Conservation (phyloP, 2,797 vertebrate genomes). For the Buceros bicornis region DNA sequence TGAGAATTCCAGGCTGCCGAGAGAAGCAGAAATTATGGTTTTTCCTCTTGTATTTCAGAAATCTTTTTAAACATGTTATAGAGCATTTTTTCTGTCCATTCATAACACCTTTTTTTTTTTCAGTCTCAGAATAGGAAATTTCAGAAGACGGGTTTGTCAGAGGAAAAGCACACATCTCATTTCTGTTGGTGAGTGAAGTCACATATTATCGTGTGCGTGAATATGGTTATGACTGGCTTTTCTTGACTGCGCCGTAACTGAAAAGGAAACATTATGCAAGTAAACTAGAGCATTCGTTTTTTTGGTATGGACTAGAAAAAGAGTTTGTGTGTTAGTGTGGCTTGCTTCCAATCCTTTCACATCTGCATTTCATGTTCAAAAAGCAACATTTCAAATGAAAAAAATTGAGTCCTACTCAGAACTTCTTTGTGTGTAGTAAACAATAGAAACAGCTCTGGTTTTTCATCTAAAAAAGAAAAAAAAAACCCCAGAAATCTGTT, state of each 20-base stretch:
- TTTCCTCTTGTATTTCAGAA: neutral
- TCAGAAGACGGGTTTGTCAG: neutral
- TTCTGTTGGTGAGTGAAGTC: neutral
- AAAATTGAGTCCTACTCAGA: neutral
- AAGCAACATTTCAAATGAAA: neutral
- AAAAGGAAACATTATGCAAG: neutral
- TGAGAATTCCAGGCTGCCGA: neutral
- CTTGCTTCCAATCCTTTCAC: neutral
- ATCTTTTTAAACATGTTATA: accelerated
- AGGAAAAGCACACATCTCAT: neutral
- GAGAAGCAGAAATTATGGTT: neutral
- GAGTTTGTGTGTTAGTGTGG: neutral
- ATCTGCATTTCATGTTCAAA: neutral
- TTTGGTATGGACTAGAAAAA: neutral
- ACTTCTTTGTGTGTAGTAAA: neutral
- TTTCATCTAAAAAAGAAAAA: neutral
- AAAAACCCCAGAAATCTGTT: accelerated
- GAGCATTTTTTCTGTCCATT: neutral
- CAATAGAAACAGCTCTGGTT: neutral
- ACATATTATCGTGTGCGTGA: neutral
- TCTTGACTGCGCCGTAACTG: neutral
- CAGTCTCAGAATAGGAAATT: neutral
- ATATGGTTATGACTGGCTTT: neutral
- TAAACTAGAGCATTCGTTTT: neutral
- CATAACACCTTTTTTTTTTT: neutral